Conservation (phyloP, 2,888 invertebrate species). For the Caradrina kadenii region DNA sequence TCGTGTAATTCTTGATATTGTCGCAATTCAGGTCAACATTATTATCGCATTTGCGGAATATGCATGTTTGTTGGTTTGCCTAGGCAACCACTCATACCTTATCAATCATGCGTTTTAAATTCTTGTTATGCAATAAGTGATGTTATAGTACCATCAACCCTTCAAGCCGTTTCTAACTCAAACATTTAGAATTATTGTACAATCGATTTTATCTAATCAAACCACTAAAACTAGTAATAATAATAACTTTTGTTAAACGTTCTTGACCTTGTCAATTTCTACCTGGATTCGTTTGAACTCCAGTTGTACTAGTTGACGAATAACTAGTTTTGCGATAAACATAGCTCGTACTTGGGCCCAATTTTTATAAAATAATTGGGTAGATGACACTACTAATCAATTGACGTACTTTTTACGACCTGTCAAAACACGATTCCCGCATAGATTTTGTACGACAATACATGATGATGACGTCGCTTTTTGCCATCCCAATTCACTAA, state of each 20-base stretch:
- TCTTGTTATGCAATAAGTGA: background rate
- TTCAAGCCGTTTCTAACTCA: background rate
- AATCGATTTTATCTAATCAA: too few species aligned
- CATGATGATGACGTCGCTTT: too few species aligned
- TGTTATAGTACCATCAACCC: background rate
- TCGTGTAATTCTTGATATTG: background rate
- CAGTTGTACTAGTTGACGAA: background rate
- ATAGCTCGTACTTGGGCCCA: too few species aligned
- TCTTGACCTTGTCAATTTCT: background rate
- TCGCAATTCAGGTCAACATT: background rate
- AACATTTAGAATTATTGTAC: background rate
- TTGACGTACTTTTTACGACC: too few species aligned
- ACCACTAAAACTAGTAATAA: background rate
- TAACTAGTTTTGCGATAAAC: too few species aligned
- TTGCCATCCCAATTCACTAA: too few species aligned
- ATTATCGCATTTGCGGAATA: conserved; percentile 12
- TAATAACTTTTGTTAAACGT: too few species aligned
- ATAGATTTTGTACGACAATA: too few species aligned
- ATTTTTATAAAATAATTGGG: too few species aligned
- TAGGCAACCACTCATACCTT: background rate
- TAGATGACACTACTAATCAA: too few species aligned
- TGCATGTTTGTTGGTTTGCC: background rate
- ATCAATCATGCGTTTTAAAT: background rate
- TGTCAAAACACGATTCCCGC: too few species aligned
- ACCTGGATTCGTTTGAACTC: background rate